phyloP scores from a whole-genome alignment of 2,797 vertebrate species.

The Tokudaia muenninki region DNA sequence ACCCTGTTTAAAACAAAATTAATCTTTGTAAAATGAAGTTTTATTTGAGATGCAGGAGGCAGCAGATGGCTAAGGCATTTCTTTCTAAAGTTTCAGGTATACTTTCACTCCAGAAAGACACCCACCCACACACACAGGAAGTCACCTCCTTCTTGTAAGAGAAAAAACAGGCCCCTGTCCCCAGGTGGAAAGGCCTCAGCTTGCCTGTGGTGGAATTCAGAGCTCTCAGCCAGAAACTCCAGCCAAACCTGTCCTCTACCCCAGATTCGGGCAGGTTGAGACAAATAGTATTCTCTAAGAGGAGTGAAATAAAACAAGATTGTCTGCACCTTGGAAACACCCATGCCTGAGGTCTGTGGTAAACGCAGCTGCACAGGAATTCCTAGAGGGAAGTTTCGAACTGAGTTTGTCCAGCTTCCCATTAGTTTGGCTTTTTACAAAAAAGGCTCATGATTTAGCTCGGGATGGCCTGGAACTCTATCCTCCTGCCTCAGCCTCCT shows the following conservation, averaged over 20 bases:
- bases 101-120: not conserved
- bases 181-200: not conserved
- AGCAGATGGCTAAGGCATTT: not conserved
- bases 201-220: not conserved
- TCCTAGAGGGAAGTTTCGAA: not conserved
- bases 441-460: not conserved
- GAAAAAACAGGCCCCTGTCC: not conserved
- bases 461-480: not conserved
- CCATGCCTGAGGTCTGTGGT: not conserved
- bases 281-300: not conserved
- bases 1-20: not conserved
- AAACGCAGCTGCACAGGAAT: not conserved
- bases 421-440: not conserved
- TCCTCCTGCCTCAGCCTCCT: not conserved
- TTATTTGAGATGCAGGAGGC: not conserved
- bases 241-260: not conserved
- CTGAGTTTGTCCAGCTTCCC: not conserved
- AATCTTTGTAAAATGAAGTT: not conserved
- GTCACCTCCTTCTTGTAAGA: not conserved
- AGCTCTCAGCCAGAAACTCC: not conserved
- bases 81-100: not conserved
- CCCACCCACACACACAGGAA: not conserved
- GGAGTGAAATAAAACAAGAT: not conserved
- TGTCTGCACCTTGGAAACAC: not conserved
- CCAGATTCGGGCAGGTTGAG: not conserved